phyloP scores from a whole-genome alignment of 1,140 invertebrate species.

The Holotrichia oblita region DNA sequence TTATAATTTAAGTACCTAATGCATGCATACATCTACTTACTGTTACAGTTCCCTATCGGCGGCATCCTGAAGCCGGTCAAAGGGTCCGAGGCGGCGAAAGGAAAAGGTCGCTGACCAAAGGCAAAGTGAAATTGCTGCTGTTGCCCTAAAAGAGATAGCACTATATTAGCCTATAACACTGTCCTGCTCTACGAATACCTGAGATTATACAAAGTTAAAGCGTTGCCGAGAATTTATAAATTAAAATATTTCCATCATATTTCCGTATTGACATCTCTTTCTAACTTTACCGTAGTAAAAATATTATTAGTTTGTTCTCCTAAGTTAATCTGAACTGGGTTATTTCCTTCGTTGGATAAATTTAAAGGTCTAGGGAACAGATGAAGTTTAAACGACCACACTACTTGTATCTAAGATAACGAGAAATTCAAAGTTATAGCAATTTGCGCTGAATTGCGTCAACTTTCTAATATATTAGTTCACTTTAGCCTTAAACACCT shows the following conservation, averaged over 20 bases:
- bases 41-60: constrained; percentile 86
- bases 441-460: constrained; percentile 36
- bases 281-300: background rate
- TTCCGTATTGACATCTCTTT: background rate
- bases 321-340: background rate
- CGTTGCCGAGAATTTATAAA: constrained; percentile 11
- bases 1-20: constrained; percentile 1
- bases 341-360: background rate
- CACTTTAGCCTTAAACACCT: constrained; percentile 29
- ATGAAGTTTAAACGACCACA: constrained; percentile 27
- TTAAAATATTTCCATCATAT: constrained; percentile 29
- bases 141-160: constrained; percentile 88
- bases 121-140: constrained; percentile 92
- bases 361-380: constrained; percentile 1
- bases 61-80: constrained; percentile 85
- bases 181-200: constrained; percentile 54
- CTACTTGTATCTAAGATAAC: constrained; percentile 18
- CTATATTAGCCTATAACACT: constrained; percentile 73
- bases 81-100: constrained; percentile 80
- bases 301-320: background rate
- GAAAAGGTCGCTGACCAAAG: constrained; percentile 87
- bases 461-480: constrained; percentile 40
- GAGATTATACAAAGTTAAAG: constrained; percentile 26
- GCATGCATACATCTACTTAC: constrained; percentile 70
- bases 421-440: constrained; percentile 3